Conservation (phyloP, 2,888 invertebrate species). For the Dusona sp. region DNA sequence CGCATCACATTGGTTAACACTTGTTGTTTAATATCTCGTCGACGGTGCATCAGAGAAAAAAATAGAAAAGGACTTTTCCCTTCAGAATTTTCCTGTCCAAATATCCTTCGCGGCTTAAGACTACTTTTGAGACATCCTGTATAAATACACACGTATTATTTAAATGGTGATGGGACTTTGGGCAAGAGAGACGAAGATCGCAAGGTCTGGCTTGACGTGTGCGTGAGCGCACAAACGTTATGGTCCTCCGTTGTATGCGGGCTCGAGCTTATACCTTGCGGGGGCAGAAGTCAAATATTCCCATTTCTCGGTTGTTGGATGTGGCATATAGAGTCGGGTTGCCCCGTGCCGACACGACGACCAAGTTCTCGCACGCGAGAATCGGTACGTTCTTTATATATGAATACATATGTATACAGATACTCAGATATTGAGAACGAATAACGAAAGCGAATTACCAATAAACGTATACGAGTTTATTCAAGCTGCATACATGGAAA, state of each 20-base stretch:
- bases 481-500: neutral
- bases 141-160: neutral
- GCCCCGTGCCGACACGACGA: conserved; percentile 45
- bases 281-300: conserved; percentile 82
- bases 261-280: conserved; percentile 70
- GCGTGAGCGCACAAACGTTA: conserved; percentile 48
- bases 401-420: neutral
- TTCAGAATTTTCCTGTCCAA: neutral
- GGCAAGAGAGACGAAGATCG: conserved; percentile 18
- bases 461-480: neutral
- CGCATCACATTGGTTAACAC: neutral
- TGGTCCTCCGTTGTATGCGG: conserved; percentile 44
- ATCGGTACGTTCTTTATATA: conserved; percentile 4
- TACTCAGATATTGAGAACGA: neutral
- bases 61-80: neutral
- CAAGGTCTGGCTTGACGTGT: conserved; percentile 42
- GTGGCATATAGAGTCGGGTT: conserved; percentile 22
- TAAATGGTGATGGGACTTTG: conserved; percentile 11
- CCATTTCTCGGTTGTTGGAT: conserved; percentile 71
- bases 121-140: neutral
- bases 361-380: conserved; percentile 53
- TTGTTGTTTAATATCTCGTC: neutral
- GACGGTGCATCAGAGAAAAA: neutral
- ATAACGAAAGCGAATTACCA: neutral
- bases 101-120: neutral